These are phyloP conservation scores for Tipula unca DNA, from an alignment of 2,888 invertebrate genomes.

Conservation along the genomic window DNA sequence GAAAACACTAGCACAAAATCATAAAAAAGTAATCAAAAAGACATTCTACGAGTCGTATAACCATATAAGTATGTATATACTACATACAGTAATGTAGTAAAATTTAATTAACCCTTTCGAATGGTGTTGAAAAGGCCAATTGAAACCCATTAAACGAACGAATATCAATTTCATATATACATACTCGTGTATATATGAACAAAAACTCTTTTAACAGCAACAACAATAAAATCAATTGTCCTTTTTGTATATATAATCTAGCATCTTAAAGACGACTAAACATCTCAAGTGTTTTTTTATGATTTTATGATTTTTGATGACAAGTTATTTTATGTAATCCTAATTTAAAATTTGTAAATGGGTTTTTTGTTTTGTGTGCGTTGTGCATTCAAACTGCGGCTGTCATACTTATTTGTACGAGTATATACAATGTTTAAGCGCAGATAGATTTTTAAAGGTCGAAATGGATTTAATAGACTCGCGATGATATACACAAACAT, in stretches of 20 bases:
- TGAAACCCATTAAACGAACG: background rate
- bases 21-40: background rate
- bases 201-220: background rate
- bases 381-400: background rate
- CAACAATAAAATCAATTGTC: background rate
- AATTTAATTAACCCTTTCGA: constrained; percentile 2
- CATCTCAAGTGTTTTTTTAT: background rate
- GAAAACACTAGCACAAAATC: background rate
- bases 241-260: background rate
- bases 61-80: background rate
- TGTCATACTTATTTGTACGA: background rate
- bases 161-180: background rate
- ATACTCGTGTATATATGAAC: no score
- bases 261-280: constrained; percentile 14
- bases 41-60: background rate
- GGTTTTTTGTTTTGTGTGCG: background rate
- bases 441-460: background rate
- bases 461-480: background rate
- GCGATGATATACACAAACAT: background rate
- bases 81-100: background rate
- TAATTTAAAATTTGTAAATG: background rate
- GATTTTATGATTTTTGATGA: constrained; percentile 4
- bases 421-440: background rate
- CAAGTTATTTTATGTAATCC: constrained; percentile 14
- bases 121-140: constrained; percentile 14